Percentiles rank a stretch among this genome's conserved stretches.
Evolutionary conservation across 2,888 invertebrate genomes (phyloP).

Genomic region (Leucophora obtusa): DNA sequence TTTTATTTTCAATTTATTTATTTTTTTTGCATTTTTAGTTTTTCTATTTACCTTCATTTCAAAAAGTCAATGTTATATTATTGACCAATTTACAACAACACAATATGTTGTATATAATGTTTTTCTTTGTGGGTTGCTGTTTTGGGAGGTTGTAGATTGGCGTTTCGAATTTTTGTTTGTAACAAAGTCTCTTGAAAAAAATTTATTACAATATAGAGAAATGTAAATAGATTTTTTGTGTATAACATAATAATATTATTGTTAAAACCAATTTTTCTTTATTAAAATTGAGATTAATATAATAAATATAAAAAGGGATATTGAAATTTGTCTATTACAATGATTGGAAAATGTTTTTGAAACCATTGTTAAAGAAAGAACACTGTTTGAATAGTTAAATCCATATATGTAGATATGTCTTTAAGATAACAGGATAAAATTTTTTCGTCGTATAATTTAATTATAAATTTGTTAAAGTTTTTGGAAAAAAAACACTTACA

Average conservation of each 20-base stretch:
- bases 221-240: not conserved
- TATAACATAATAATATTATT: constrained; percentile 2
- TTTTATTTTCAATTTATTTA: not conserved
- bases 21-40: not conserved
- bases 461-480: not conserved
- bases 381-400: too few species aligned
- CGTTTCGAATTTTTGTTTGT: not conserved
- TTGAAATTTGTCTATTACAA: constrained; percentile 20
- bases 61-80: constrained; percentile 34
- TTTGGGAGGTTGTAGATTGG: not conserved
- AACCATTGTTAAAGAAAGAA: constrained; percentile 3
- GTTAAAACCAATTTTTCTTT: constrained; percentile 2
- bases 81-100: constrained; percentile 20
- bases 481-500: not conserved
- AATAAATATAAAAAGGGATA: constrained; percentile 28
- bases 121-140: not conserved
- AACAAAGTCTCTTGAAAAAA: not conserved
- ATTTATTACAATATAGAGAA: not conserved
- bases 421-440: too few species aligned
- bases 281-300: not conserved
- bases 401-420: too few species aligned
- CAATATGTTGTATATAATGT: not conserved
- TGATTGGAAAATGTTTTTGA: constrained; percentile 1
- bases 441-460: too few species aligned
- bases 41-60: not conserved